Evolutionary conservation across 2,113 vertebrate genomes (phyloP), one percentile per base, ranked within the genome.

Genomic region (Noctilio leporinus): DNA sequence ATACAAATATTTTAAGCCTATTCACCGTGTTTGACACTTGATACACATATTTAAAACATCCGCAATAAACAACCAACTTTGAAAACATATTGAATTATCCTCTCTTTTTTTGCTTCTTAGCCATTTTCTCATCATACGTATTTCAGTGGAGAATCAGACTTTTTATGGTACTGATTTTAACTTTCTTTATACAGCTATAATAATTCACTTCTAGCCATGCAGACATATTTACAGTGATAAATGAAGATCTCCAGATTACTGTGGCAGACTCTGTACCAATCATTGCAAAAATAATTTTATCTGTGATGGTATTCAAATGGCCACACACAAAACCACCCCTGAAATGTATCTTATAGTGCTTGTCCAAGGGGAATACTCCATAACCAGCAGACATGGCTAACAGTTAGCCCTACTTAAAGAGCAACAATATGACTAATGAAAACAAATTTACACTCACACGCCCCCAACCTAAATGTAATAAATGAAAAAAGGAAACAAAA

Each of bases 151-250:
- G 26, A 83, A 95, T 83, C 87, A 57, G 55, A 78, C 78, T 95
- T 96, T 78, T 91, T 94, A 77, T 80, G 43, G 91, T 85, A 83
- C 62, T 83, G 59, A 86, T 72, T 94, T 92, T 30, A 12, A 95
- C 93, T 97, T 97, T 96, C 94, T 80, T 30, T 96, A 92, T 59
- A 62, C 72, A n/a, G 92, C 90, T 96, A 77, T 89, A 78, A 73
- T 97, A 97, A 98, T 98, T 96, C 97, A 98, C 94, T 96, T 95
- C 73, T 91, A 82, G 91, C 88, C 96, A 78, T 16, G 2, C 67
- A 94, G 98, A 96, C 93, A 81, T 93, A 95, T 98, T 98, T 93
- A 96, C 84, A 6, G 89, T 94, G 96, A 98, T 97, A 98, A 97
- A 98, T 93, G 94, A 98, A 96, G 49, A 95, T 78, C 91, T 94